Evolutionary conservation across 1,140 invertebrate species (phyloP), one percentile per base, ranked within the genome.

Genomic region (Drosophila willistoni): DNA sequence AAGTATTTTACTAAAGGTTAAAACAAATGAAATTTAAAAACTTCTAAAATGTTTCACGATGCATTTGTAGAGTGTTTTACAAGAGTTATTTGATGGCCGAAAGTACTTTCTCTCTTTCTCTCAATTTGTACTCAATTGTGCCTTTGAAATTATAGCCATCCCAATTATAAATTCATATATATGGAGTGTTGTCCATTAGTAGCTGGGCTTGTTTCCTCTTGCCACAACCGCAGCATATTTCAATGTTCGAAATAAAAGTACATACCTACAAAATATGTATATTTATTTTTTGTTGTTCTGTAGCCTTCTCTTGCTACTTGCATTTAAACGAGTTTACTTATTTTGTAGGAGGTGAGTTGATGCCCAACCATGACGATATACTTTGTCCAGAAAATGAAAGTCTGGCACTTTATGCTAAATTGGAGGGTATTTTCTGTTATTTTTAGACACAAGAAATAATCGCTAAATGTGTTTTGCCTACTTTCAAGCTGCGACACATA

Each of bases 251-350:
- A 47, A 47, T 47, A 47, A 47, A 22, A 47, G 17, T 47, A 19
- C 3, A 17, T 14, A 14, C n/a, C 5, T 44, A 44, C 6, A 44
- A 1, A 44, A 44, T n/a, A 14, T 14, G 7, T 17, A 44, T 2
- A 9, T n/a, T n/a, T 25, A 51, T 54, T 76, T 75, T 73, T 59
- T 34, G 0, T 34, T n/a, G n/a, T 22, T 22, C 10, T 39, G 36
- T 70, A 59, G 54, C 42, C 47, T 34, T 22, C 55, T 13, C 44
- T 60, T 61, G 29, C 57, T 60, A 54, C 68, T n/a, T 77, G 75
- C 74, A 77, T 63, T 51, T 59, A 77, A 77, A 77, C 75, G 75
- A 77, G 74, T 64, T 77, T 69, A 75, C 75, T 77, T 77, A 74
- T 77, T 75, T 34, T 34, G 59, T 57, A 54, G 67, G 54, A 34